phyloP scores from a whole-genome alignment of 1,140 invertebrate species.

The Schlechtendalia chinensis region DNA sequence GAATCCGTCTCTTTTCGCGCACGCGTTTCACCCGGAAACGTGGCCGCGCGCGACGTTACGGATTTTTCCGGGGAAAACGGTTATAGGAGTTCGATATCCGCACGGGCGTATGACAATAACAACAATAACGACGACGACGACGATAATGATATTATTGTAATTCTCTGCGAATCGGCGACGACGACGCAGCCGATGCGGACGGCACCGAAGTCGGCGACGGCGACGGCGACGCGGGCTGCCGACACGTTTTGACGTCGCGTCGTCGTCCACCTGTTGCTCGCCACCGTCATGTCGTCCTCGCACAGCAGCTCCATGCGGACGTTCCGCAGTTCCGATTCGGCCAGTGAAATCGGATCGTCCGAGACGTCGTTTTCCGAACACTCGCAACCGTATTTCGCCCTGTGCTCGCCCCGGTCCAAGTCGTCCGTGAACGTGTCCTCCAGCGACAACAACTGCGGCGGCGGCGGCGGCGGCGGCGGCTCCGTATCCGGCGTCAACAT shows the following conservation, averaged over 20 bases:
- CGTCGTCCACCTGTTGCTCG: constrained; percentile 5
- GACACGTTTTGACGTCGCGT: not conserved
- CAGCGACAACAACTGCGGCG: not conserved
- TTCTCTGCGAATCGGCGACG: not conserved
- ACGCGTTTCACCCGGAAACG: too few species aligned
- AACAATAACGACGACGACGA: not conserved
- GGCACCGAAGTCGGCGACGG: not conserved
- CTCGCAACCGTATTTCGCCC: constrained; percentile 20
- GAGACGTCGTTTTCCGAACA: constrained; percentile 37
- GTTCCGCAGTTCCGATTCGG: constrained; percentile 39
- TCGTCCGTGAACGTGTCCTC: constrained; percentile 35
- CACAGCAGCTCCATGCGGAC: constrained; percentile 40
- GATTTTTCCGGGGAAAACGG: too few species aligned
- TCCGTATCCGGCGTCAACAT: not conserved
- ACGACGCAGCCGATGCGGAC: not conserved
- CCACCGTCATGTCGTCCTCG: constrained; percentile 17
- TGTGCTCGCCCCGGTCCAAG: constrained; percentile 39
- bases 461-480: not conserved
- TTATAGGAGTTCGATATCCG: too few species aligned
- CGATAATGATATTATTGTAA: too few species aligned
- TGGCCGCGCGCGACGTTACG: too few species aligned
- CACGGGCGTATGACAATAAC: not conserved
- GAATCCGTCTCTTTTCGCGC: too few species aligned
- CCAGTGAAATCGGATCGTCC: constrained; percentile 34
- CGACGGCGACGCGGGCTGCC: not conserved